A percentile compares a stretch with the other conserved stretches of the same genome.
Evolutionary conservation across 2,797 vertebrate species (phyloP).

Genomic region (Gallirallus australis): DNA sequence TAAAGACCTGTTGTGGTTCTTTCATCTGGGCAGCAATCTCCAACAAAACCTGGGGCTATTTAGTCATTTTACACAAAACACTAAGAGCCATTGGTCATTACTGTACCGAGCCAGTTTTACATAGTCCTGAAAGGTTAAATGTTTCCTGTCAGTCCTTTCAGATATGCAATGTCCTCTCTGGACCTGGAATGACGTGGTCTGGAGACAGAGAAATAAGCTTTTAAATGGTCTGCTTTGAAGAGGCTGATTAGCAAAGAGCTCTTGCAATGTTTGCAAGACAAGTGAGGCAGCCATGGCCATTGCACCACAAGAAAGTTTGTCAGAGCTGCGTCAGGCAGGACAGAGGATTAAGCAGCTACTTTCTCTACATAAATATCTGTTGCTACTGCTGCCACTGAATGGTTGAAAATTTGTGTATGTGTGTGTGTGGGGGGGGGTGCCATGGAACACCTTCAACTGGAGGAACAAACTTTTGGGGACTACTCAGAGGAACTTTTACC

Average conservation of each 20-base stretch:
- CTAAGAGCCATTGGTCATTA: neutral
- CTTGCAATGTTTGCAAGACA: neutral
- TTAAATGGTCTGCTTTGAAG: neutral
- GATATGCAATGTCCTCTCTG: neutral
- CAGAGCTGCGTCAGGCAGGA: neutral
- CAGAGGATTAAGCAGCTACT: neutral
- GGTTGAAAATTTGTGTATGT: neutral
- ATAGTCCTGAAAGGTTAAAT: neutral
- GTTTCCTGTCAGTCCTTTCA: neutral
- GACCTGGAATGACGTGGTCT: neutral
- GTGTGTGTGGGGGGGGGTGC: neutral
- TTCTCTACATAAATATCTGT: neutral
- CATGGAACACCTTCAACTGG: neutral
- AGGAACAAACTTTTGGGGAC: neutral
- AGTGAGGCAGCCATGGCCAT: neutral
- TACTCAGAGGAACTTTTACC: neutral
- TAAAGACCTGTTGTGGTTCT: neutral
- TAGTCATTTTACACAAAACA: neutral
- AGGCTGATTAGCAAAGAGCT: neutral
- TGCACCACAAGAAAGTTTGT: neutral
- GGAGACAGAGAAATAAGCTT: neutral
- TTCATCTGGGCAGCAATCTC: slow-evolving; percentile 9
- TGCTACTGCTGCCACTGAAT: neutral
- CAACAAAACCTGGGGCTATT: neutral
- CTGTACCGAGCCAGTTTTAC: neutral